Evolutionary conservation across 2,888 invertebrate genomes (phyloP), one percentile per base, ranked within the genome.

Genomic region (Fragum sueziense): DNA sequence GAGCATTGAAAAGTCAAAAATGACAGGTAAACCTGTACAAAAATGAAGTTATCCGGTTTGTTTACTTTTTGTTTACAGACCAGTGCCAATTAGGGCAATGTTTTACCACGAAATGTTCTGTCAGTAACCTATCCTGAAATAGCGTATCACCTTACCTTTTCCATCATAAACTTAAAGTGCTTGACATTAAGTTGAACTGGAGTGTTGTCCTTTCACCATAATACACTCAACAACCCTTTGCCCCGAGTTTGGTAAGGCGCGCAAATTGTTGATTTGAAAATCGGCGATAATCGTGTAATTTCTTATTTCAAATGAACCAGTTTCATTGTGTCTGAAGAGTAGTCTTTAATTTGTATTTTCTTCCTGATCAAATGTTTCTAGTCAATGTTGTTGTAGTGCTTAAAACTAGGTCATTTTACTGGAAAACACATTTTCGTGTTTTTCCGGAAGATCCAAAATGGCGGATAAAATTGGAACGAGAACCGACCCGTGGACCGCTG

Each of bases 231-330:
- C 34, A 65, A 65, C 75, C 79, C 71, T 67, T 75, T 59, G 70
- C 72, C 77, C 76, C 67, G 78, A 73, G 70, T 76, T 75, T 76
- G 78, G 77, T 73, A 83, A 78, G 83, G 83, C 83, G 83, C 83
- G 83, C 76, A 83, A 83, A 79, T 76, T 74, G 77, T 70, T 73
- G 70, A 76, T 82, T 83, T 83, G 76, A 83, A 83, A 77, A 72
- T 83, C 75, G 73, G 73, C 57, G 31, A 67, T 54, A 62, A 14
- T 74, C 76, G 73, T 59, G 51, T 65, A 31, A 70, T 70, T 68
- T 75, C 75, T n/a, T 3, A 47, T 47, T 47, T n/a, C n/a, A n/a
- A n/a, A n/a, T n/a, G n/a, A n/a, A n/a, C n/a, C n/a, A n/a, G n/a
- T n/a, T n/a, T n/a, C n/a, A n/a, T n/a, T n/a, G n/a, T n/a, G n/a